Conservation (phyloP, 2,888 invertebrate genomes). For the Leptopilina myrica region DNA sequence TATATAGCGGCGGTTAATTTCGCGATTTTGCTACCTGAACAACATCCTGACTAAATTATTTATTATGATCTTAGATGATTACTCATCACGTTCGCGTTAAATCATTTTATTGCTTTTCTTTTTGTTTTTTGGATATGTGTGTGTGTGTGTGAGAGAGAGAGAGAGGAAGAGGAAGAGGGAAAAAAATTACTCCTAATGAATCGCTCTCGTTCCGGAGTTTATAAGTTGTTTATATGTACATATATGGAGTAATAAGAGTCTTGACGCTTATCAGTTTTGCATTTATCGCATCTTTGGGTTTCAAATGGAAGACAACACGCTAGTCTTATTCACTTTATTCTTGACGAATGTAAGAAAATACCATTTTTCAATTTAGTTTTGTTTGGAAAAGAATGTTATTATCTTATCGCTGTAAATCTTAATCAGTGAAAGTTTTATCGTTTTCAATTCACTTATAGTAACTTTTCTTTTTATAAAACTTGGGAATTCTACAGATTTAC, state of each 20-base stretch:
- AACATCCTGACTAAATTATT: constrained; percentile 31
- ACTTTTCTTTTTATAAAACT: too few species aligned
- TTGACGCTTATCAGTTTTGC: neutral
- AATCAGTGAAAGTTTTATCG: too few species aligned
- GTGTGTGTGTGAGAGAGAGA: too few species aligned
- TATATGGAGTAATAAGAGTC: constrained; percentile 13
- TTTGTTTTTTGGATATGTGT: neutral
- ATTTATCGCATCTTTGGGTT: neutral
- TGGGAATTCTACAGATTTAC: too few species aligned
- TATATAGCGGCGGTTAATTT: constrained; percentile 2
- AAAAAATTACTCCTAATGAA: constrained; percentile 8
- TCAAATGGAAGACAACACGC: neutral
- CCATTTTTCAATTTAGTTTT: too few species aligned
- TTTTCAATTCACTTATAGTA: too few species aligned
- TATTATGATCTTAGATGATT: constrained; percentile 8
- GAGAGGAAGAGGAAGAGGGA: too few species aligned
- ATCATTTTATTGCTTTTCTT: neutral
- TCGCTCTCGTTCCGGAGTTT: neutral
- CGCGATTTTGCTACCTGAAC: constrained; percentile 23
- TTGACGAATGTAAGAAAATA: neutral
- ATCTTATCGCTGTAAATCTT: too few species aligned
- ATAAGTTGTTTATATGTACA: constrained; percentile 3
- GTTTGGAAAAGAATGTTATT: too few species aligned
- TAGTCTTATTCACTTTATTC: neutral
- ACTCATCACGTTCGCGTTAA: constrained; percentile 9